These are phyloP conservation scores for Eupithecia tripunctaria DNA, from an alignment of 2,888 invertebrate genomes.

Conservation along the genomic window DNA sequence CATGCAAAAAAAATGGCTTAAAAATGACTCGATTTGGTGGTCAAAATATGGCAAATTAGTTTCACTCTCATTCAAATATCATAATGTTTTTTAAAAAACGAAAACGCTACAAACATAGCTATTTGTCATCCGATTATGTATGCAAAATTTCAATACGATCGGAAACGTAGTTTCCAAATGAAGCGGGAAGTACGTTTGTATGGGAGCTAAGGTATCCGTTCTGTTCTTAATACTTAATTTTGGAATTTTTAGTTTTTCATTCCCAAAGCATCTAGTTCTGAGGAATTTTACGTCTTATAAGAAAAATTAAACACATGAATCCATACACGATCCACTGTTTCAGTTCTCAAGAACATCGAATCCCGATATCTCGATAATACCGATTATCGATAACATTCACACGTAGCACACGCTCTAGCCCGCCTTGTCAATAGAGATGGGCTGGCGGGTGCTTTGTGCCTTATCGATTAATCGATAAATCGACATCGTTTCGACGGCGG, in stretches of 20 bases:
- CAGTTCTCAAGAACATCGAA: conserved; percentile 54
- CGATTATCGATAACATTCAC: conserved; percentile 83
- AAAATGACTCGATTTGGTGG: too few relatives aligned
- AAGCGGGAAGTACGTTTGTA: too few relatives aligned
- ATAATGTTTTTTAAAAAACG: too few relatives aligned
- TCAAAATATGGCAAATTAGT: too few relatives aligned
- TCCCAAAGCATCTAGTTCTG: background rate
- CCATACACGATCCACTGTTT: conserved; percentile 40
- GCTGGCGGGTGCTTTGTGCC: conserved; percentile 78
- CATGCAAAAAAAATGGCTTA: too few relatives aligned
- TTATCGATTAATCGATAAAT: conserved; percentile 76
- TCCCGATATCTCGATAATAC: conserved; percentile 74
- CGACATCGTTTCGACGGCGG: conserved; percentile 80
- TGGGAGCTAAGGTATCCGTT: too few relatives aligned
- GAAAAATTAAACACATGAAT: background rate
- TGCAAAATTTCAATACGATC: too few relatives aligned
- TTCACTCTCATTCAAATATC: too few relatives aligned
- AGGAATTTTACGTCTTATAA: background rate
- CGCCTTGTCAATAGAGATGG: conserved; percentile 76
- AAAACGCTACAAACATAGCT: too few relatives aligned
- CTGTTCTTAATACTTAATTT: too few relatives aligned
- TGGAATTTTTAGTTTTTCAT: background rate
- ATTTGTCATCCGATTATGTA: too few relatives aligned
- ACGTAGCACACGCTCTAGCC: conserved; percentile 81
- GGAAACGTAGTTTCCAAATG: too few relatives aligned